Conservation (phyloP, 1,140 invertebrate genomes). For the Pseudomyrmex pallidus region DNA sequence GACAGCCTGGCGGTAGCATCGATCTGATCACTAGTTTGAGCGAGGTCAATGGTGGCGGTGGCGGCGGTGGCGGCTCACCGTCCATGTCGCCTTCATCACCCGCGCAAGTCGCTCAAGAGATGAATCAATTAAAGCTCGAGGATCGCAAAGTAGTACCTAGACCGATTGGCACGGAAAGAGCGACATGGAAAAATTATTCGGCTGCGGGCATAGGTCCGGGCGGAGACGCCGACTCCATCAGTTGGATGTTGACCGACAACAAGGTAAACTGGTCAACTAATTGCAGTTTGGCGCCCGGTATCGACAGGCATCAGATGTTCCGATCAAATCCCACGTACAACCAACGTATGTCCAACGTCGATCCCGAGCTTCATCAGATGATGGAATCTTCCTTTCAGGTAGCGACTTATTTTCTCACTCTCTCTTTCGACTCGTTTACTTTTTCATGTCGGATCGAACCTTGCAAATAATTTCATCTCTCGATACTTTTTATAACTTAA, state of each 20-base stretch:
- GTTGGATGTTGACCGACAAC: constrained; percentile 87
- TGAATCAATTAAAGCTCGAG: constrained; percentile 85
- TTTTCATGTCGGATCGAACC: too few species aligned
- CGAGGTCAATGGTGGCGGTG: too few species aligned
- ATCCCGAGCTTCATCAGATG: constrained; percentile 82
- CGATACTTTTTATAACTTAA: too few species aligned
- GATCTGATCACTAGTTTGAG: constrained; percentile 85
- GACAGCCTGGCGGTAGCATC: constrained; percentile 83
- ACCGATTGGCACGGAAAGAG: constrained; percentile 91
- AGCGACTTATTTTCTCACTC: constrained; percentile 27
- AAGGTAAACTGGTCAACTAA: constrained; percentile 81
- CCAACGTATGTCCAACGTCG: constrained; percentile 79
- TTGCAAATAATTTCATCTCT: too few species aligned
- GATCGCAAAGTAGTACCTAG: constrained; percentile 89
- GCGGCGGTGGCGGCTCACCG: constrained; percentile 86
- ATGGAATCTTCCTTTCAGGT: constrained; percentile 85
- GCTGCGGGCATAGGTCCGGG: constrained; percentile 76
- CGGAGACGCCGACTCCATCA: constrained; percentile 85
- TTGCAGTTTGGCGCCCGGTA: constrained; percentile 70
- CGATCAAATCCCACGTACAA: constrained; percentile 80
- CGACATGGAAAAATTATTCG: constrained; percentile 87
- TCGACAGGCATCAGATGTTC: constrained; percentile 83
- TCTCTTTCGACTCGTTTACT: neutral
- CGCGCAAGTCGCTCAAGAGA: constrained; percentile 78
- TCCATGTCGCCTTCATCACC: constrained; percentile 87